Base-by-base conservation (phyloP, 2,113 vertebrate genomes). In the Australoheros scitulus region DNA sequence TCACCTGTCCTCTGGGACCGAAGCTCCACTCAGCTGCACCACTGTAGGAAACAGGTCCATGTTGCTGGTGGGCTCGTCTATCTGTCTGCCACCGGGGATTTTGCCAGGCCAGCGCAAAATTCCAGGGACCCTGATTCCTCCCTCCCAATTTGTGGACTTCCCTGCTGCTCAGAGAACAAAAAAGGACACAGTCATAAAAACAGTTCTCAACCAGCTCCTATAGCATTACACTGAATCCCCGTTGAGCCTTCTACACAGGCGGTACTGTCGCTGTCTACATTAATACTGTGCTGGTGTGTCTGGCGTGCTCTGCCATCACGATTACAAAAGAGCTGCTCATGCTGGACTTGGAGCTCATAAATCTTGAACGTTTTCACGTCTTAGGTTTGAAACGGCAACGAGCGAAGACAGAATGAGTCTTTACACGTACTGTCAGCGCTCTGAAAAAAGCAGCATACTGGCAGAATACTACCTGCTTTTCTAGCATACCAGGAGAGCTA, bases 31-130 rank as follows among this genome's bases (percentile, higher is more conserved):
- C 63, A 98, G 96, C 15, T 83, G 94, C 79, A 90, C 94, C 76
- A 97, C 80, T 0, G 96, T 98, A 1, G 97, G 96, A 81, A 98
- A 98, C 59, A 98, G 9, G 87, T 98, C 98, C 97, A 98, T 98
- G 93, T 97, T 97, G 93, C 97, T 98, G 0, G 97, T 97, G 29
- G 96, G 96, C n/a, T 95, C 93, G 3, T 96, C 88, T 0, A 96
- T 83, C 63, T 86, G 32, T 11, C 58, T 74, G 50, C 96, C 95
- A 0, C 88, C 72, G 1, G 87, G 92, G 61, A 98, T 75, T 7
- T 88, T 85, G 0, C 96, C 94, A 0, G 95, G 93, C 97, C 97
- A 97, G 0, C 92, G 89, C 2, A 99, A 50, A 38, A 98, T 88
- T 10, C 97, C 97, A 0, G 97, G 97, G 5, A 99, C 94, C 17